Evolutionary conservation across 2,797 vertebrate species (phyloP), one percentile per base, ranked within the genome.

Genomic region (Manis crassicaudata): DNA sequence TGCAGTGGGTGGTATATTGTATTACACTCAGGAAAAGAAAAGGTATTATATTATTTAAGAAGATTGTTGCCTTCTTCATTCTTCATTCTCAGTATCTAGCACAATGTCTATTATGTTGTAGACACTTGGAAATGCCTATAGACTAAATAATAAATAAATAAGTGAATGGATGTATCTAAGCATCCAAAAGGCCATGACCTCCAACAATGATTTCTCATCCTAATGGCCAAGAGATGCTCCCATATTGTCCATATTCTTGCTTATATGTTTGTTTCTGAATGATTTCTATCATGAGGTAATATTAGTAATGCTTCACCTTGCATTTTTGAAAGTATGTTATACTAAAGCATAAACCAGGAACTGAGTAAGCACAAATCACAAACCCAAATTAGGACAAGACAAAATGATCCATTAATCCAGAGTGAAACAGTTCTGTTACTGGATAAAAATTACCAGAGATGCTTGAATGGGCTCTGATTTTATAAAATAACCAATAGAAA

Each of bases 291-390:
- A n/a, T 40, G 21, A 92, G 17, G 10, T 70, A 75, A 58, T 63
- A 86, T 68, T 89, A 94, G 56, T 85, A 91, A 81, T 87, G 52
- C 32, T 90, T 95, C 43, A 90, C n/a, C 14, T 87, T 88, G 11
- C 83, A 80, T 81, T 96, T 97, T 73, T 81, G 67, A 86, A 94
- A 88, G 40, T 67, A 58, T 92, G 8, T 63, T n/a, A n/a, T 75
- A 23, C 29, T 37, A 96, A 35, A 72, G 10, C 50, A 56, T 89
- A 75, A 3, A 83, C 21, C 11, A 88, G 18, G n/a, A 90, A 91
- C 46, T 87, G 62, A 96, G 52, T 58, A 92, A 89, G 73, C n/a
- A 95, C 52, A 96, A 93, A 90, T 65, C 32, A 75, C 14, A 46
- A 46, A 82, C 35, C 14, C 29, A 83, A 90, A 92, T 5, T 77